phyloP scores from a whole-genome alignment of 2,113 vertebrate genomes.

The Budorcas taxicolor region DNA sequence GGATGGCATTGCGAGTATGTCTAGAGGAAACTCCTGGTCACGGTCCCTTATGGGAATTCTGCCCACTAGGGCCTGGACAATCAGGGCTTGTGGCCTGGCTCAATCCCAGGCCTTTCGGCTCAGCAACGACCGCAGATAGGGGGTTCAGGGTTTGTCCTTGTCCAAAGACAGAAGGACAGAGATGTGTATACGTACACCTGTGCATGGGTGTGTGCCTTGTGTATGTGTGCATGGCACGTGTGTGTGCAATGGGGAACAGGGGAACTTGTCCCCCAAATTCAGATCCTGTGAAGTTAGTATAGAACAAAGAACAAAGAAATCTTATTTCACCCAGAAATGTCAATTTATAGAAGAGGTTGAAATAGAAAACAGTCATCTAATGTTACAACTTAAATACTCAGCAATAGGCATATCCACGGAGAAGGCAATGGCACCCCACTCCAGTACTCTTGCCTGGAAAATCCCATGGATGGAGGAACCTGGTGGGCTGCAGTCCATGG shows the following conservation, averaged over 20 bases:
- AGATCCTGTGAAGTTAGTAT: background rate
- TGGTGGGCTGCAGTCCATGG: no score
- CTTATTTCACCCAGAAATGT: background rate
- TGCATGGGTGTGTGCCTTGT: background rate
- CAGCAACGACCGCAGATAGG: background rate
- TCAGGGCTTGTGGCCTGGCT: background rate
- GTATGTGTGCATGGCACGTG: no score
- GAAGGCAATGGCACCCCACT: no score
- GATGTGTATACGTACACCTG: background rate
- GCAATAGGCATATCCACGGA: background rate
- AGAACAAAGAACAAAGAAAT: background rate
- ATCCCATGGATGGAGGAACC: no score
- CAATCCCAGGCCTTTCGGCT: background rate
- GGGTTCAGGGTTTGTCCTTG: background rate
- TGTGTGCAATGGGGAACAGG: background rate
- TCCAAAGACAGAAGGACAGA: background rate
- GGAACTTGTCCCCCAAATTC: background rate
- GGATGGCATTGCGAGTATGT: fast-evolving
- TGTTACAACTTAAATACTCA: background rate
- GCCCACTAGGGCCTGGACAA: background rate
- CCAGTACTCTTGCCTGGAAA: no score
- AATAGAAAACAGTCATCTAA: background rate
- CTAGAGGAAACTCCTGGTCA: background rate
- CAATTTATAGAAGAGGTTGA: background rate
- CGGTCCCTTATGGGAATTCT: background rate